phyloP scores from a whole-genome alignment of 1,140 invertebrate genomes.

The Macrocentrus cingulum region DNA sequence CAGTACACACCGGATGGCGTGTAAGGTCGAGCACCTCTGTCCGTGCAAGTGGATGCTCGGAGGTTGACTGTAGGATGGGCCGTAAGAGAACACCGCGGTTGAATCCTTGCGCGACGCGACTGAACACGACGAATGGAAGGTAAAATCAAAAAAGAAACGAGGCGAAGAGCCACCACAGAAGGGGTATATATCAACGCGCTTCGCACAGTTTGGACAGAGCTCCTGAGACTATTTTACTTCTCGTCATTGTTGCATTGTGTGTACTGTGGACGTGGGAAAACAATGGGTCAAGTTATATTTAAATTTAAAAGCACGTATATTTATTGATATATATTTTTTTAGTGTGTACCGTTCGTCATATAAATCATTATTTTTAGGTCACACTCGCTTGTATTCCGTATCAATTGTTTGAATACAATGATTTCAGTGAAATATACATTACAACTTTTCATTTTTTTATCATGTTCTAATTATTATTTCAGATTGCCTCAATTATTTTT shows the following conservation, averaged over 20 bases:
- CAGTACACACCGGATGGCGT: conserved; percentile 52
- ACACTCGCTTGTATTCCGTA: too few relatives aligned
- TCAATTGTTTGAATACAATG: too few relatives aligned
- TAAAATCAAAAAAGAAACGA: conserved; percentile 31
- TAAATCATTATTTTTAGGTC: too few relatives aligned
- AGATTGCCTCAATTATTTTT: too few relatives aligned
- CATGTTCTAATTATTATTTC: too few relatives aligned
- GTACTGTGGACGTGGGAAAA: too few relatives aligned
- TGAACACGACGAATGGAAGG: conserved; percentile 21
- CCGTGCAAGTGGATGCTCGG: conserved; percentile 58
- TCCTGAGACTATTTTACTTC: conserved; percentile 7
- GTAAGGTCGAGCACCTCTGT: conserved; percentile 56
- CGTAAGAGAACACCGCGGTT: conserved; percentile 45
- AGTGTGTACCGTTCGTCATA: too few relatives aligned
- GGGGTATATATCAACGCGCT: conserved; percentile 10
- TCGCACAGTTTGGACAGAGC: conserved; percentile 3
- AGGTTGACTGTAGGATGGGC: conserved; percentile 56
- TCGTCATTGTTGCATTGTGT: background rate
- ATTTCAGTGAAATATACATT: too few relatives aligned
- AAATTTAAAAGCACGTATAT: too few relatives aligned
- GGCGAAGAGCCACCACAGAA: conserved; percentile 14
- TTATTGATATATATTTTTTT: too few relatives aligned
- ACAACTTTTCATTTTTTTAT: too few relatives aligned
- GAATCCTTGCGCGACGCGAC: conserved; percentile 24
- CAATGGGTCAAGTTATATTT: too few relatives aligned